Base-by-base conservation (phyloP, 2,113 vertebrate genomes). In the Tyrannus savana region DNA sequence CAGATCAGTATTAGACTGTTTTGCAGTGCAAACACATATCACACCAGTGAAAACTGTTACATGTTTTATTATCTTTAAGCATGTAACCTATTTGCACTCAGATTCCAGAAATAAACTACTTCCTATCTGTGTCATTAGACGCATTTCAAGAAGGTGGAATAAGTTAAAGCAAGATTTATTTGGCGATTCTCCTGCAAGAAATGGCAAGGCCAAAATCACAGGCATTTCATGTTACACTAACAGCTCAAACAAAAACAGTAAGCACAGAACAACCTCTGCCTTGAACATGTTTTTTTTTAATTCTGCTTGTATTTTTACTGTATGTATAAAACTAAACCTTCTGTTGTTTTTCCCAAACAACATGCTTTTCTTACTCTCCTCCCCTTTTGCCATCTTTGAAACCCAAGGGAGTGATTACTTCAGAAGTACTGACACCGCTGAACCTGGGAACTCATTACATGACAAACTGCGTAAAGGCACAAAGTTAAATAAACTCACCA, bases 401-500 rank as follows among this genome's bases (percentile, higher is more conserved):
- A 74, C 10, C 18, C 55, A 71, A 19, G 4, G 13, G 19, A 84
- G 27, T 10, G 8, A 53, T 67, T 55, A 67, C 46, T 74, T 90
- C 12, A 77, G 25, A 6, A 77, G 31, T n/a, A 63, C 27, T 39
- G 33, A 60, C 12, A 47, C 19, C 5, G 42, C 63, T 88, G 23
- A 87, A 68, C 12, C n/a, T 44, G 13, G 1, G 37, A 73, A 58
- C 41, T 33, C 44, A 60, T 78, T 31, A 72, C 3, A 2, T 31
- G 49, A 47, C 19, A 85, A 56, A 83, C 1, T 49, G 22, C 66
- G 63, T 31, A 80, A 56, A 53, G 83, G 72, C 58, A 73, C 33
- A 85, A 93, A 97, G 71, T 71, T 71, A 93, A 95, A 46, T 39
- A 67, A 95, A 98, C 98, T 98, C 95, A 99, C 99, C 99, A 99